Base-by-base conservation (phyloP, 2,797 vertebrate genomes). In the Lophotriccus pileatus region DNA sequence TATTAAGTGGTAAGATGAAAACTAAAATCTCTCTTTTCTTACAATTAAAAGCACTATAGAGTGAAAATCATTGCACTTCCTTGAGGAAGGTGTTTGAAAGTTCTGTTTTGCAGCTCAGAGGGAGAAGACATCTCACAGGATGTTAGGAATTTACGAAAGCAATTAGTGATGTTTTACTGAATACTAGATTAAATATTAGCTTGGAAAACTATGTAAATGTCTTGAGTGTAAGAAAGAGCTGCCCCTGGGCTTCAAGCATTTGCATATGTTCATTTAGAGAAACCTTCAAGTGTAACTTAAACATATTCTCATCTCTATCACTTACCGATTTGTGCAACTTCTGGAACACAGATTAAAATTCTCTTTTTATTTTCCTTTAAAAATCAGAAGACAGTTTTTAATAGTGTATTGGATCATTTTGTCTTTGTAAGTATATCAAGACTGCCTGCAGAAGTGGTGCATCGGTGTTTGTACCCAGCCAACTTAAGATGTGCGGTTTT, bases 151-250 rank as follows among this genome's bases (percentile, higher is more conserved):
- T 94, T 91, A 82, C 84, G 43, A 79, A 94, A 88, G 85, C 84
- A 96, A 94, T 95, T 96, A 92, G 69, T 41, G 41, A 50, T 73
- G 52, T 95, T 93, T 94, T 94, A 84, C 76, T 94, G 92, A 91
- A 82, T 96, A n/a, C 55, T 79, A 91, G 83, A 88, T 95, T 91
- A 91, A 94, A 95, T 95, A 95, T 95, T 96, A 84, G 79, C 66
- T 76, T 16, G 7, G 84, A 92, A 95, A 94, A 79, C 82, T 81
- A 78, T 91, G 87, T 85, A 80, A 95, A 89, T 93, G 84, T 80
- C 87, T 87, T 73, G 39, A 81, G 62, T 78, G 55, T 39, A 83
- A 69, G 62, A 58, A 89, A n/a, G 78, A 84, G 53, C 66, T 93
- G 87, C 69, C 82, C 25, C 10, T 69, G 56, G 92, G 87, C 78